Base-by-base conservation (phyloP, 2,113 vertebrate species). In the Eulemur rufifrons region DNA sequence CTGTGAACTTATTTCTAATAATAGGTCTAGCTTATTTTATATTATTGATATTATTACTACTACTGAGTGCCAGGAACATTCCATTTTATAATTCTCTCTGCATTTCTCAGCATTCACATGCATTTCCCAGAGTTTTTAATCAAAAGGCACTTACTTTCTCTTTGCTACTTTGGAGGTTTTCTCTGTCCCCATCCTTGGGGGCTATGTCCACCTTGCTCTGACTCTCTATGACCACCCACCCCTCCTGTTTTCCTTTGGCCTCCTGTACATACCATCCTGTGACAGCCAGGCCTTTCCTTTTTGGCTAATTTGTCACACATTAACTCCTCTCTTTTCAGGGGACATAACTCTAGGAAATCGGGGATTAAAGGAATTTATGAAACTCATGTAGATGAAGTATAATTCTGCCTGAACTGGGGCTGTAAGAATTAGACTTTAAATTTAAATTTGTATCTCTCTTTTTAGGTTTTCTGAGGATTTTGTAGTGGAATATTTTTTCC, bases 281-380 rank as follows among this genome's bases (percentile, higher is more conserved):
- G 18, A 94, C 21, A 68, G 34, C 4, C 3, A 87, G 74, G 4
- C 14, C 29, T 59, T 91, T 78, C 21, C 27, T 87, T 94, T 81
- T 87, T n/a, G 27, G 45, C 42, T 86, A 32, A 45, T 59, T 85
- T 86, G 34, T 54, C 34, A 29, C 32, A 78, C 11, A 42, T 71
- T 88, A 85, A 84, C 42, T 11, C 27, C 37, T 90, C 47, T 96
- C 15, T 77, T 93, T 34, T 91, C n/a, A 68, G 37, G 23, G 8
- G 21, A 85, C 13, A 63, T 94, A 85, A 52, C 23, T 54, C 63
- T 56, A 86, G n/a, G 64, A 97, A 74, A 87, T 10, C 66, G 23
- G 37, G n/a, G n/a, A 93, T 81, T 68, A 91, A 71, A 95, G 76
- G 71, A 94, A 92, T 89, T 89, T 83, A 90, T 87, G 39, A 96